Base-by-base conservation (phyloP, 2,113 vertebrate species). In the Uria lomvia region DNA sequence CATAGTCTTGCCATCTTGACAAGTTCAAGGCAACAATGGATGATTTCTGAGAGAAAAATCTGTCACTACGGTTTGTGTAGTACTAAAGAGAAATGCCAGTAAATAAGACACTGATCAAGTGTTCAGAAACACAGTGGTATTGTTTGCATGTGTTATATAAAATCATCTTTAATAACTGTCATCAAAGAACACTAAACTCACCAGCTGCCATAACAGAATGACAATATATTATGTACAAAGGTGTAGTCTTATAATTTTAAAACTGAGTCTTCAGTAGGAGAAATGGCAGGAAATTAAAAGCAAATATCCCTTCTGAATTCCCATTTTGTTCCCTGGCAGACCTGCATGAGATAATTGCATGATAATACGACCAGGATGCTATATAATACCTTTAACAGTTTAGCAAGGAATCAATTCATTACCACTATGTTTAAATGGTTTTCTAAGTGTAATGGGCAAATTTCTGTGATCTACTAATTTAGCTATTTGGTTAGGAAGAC, bases 41-140 rank as follows among this genome's bases (percentile, higher is more conserved):
- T 89, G 85, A 90, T 71, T 95, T 72, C 50, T 62, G 19, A 93
- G 60, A 58, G 27, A 86, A 84, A 94, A 97, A 81, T 79, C 76
- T 62, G 53, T 86, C 40, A 6, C 67, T 94, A 17, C 38, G 15
- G 11, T 94, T 93, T 75, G 27, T 74, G 15, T 60, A 94, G 73
- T 80, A 53, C 11, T 88, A 65, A 94, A 62, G 62, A 9, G 24
- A 95, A 85, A 47, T 58, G 26, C 38, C 34, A 68, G 66, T 92
- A 96, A 96, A 81, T 91, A 96, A 96, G 21, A 26, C 34, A 96
- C 56, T 66, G 34, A 45, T 18, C 29, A 94, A 62, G 40, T 62
- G 65, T 76, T 83, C 11, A 59, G 81, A 88, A 94, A 82, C 38
- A 22, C 53, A 67, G 16, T 32, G 71, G 60, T 32, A 42, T 67